Base-by-base conservation (phyloP, 2,888 invertebrate genomes). In the Andrena dorsata region DNA sequence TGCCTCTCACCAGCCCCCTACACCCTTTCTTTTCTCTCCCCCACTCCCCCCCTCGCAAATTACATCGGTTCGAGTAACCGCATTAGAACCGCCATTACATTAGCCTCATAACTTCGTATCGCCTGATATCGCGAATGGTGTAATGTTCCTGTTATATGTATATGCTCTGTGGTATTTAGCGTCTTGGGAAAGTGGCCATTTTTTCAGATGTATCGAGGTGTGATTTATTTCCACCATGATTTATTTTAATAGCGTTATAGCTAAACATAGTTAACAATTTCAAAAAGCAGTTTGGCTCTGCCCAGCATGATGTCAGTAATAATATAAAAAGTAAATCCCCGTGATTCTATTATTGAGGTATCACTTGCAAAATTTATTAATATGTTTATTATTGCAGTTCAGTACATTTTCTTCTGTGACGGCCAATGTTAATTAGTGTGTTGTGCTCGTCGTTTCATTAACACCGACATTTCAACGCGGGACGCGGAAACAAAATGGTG, bases 41-140 rank as follows among this genome's bases (percentile, higher is more conserved):
- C 51, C 49, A 49, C 68, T 30, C 0, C 73, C 70, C 51, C 51
- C 64, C 41, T 23, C 64, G 28, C 51, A 49, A 68, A 69, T 73
- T 69, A 41, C 68, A 41, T 23, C 28, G 58, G n/a, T 58, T 64
- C 23, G 47, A 41, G 60, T 66, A 63, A 63, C 41, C 56, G 71
- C 41, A 8, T 73, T 64, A 58, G 69, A 73, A 53, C 53, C 53
- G 28, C 49, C 32, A 41, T 47, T 51, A 51, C 51, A n/a, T 63
- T 30, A 32, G 26, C 61, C 51, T 64, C 32, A 13, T 56, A n/a
- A 23, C 58, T 28, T 71, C 26, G 68, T 61, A 26, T 51, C 32
- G 28, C 51, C 51, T 51, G 60, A 64, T 64, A 35, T 64, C 51
- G 20, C 73, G 56, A 28, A 35, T 23, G 5, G 32, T 58, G 41